A percentile compares a stretch with the other conserved stretches of the same genome.
phyloP scores from a whole-genome alignment of 2,113 vertebrate genomes.

The Rafetus swinhoei region DNA sequence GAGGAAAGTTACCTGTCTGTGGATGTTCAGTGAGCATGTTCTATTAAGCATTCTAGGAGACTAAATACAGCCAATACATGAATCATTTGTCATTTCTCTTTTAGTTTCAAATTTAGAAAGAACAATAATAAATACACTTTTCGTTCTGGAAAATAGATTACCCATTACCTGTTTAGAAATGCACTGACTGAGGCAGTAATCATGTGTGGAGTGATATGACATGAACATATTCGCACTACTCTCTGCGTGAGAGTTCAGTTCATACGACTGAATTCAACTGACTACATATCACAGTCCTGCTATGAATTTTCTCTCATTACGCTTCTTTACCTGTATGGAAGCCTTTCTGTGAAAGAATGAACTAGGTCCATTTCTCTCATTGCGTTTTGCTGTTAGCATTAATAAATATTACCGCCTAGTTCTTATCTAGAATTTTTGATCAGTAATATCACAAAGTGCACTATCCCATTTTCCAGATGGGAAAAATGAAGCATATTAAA shows the following conservation, averaged over 20 bases:
- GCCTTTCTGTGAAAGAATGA: fast-evolving
- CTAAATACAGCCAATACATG: neutral
- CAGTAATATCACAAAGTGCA: neutral
- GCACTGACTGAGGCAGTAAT: neutral
- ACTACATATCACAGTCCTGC: neutral
- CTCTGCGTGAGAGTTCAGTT: neutral
- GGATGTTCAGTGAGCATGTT: neutral
- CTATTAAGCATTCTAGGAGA: neutral
- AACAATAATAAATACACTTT: neutral
- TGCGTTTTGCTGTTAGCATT: fast-evolving
- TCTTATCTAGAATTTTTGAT: neutral
- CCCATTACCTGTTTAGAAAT: neutral
- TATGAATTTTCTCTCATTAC: neutral
- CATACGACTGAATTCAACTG: neutral
- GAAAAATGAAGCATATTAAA: neutral
- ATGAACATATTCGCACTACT: neutral
- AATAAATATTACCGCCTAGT: neutral
- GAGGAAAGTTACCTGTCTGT: neutral
- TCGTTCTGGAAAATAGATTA: neutral
- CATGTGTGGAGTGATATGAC: neutral
- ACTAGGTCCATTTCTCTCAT: neutral
- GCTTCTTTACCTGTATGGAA: neutral
- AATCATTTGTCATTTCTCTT: neutral
- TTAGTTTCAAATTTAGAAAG: neutral
- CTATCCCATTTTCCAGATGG: neutral